These are phyloP conservation scores for Sebastes trivittatus DNA, from an alignment of 2,797 vertebrate genomes.

Conservation along the genomic window DNA sequence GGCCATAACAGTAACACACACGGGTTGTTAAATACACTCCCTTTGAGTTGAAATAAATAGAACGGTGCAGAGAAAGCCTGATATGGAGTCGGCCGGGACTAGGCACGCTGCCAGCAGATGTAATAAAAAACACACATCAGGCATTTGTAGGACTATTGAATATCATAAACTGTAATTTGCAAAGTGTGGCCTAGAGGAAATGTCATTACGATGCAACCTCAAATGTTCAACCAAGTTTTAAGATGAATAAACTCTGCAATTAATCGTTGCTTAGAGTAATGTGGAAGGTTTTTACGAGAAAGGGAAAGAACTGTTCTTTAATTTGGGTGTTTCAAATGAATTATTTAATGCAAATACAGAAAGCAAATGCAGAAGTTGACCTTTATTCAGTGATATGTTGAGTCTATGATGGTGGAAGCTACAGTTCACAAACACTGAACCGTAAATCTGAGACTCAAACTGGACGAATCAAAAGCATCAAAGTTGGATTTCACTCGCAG, in stretches of 20 bases:
- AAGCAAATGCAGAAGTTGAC: slow-evolving; percentile 5
- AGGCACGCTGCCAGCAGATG: slow-evolving; percentile 47
- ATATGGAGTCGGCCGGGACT: slow-evolving; percentile 15
- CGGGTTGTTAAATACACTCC: slow-evolving; percentile 20
- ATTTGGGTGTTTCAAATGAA: slow-evolving; percentile 36
- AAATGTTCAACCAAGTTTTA: slow-evolving; percentile 52
- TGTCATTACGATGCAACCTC: slow-evolving; percentile 49
- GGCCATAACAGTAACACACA: slow-evolving; percentile 4
- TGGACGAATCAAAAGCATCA: not conserved
- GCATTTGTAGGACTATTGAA: slow-evolving; percentile 48
- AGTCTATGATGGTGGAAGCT: not conserved
- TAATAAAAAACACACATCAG: slow-evolving; percentile 50
- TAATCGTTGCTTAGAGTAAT: slow-evolving; percentile 45
- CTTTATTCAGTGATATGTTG: slow-evolving; percentile 6
- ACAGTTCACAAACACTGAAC: slow-evolving; percentile 5
- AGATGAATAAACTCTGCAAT: slow-evolving; percentile 52
- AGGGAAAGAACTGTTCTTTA: not conserved
- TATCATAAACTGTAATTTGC: slow-evolving; percentile 64
- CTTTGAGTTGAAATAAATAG: slow-evolving; percentile 47
- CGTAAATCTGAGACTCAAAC: not conserved
- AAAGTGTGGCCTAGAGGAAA: slow-evolving; percentile 54
- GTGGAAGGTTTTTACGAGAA: slow-evolving; percentile 22
- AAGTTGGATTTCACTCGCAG: slow-evolving; percentile 40
- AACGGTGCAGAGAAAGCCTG: slow-evolving; percentile 29
- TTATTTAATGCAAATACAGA: slow-evolving; percentile 27